Conservation (phyloP, 2,888 invertebrate genomes). For the Leucophenga maculata region DNA sequence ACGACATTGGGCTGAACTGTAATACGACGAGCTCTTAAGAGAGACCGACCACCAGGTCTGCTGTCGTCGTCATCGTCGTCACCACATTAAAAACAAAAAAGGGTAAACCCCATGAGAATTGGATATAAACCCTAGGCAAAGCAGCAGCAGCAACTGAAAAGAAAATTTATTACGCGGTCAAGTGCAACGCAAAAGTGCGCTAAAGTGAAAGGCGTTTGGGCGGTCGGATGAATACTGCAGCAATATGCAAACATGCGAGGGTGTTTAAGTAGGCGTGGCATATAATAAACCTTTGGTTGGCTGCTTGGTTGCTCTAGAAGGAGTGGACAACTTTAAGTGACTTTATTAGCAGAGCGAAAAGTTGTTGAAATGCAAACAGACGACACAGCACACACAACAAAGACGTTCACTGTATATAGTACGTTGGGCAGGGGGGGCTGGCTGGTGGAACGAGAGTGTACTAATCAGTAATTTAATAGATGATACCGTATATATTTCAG, state of each 20-base stretch:
- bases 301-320: no score
- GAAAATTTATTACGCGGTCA: slow-evolving; percentile 22
- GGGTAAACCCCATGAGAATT: no score
- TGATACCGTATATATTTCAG: no score
- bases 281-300: background rate
- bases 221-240: background rate
- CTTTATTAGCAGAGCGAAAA: slow-evolving; percentile 17
- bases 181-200: slow-evolving; percentile 2
- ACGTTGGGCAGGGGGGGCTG: no score
- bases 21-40: background rate
- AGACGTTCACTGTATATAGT: background rate
- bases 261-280: background rate
- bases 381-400: background rate
- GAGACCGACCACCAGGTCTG: background rate
- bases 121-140: background rate
- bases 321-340: slow-evolving; percentile 17
- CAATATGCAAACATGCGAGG: background rate
- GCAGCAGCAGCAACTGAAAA: background rate
- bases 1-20: slow-evolving; percentile 37
- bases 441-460: no score
- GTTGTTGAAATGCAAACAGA: slow-evolving; percentile 1
- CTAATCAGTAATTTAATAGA: no score
- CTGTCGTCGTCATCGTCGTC: no score
- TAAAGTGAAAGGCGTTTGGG: background rate
- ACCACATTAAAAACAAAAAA: no score